phyloP scores from a whole-genome alignment of 2,888 invertebrate genomes.

The Dendrolimus houi region DNA sequence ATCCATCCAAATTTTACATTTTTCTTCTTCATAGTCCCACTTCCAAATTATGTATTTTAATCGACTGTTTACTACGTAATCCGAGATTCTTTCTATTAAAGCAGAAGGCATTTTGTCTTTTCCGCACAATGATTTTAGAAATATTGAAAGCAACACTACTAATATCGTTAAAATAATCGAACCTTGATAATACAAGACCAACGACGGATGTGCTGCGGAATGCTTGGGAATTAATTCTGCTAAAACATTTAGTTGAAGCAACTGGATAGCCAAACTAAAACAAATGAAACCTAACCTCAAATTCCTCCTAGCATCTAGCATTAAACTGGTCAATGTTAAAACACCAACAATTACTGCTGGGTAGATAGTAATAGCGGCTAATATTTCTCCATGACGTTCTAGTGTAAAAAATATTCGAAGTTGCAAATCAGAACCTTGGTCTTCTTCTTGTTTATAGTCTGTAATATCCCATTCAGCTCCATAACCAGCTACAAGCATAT shows the following conservation, averaged over 20 bases:
- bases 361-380: neutral
- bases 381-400: neutral
- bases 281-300: neutral
- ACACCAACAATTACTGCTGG: neutral
- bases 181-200: neutral
- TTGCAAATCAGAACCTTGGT: neutral
- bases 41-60: neutral
- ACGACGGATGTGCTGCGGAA: neutral
- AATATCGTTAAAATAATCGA: neutral
- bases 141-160: neutral
- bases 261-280: neutral
- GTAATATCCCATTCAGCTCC: neutral
- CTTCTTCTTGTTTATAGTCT: neutral
- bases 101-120: neutral
- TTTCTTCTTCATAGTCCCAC: neutral
- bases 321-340: neutral
- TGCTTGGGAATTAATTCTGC: neutral
- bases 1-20: neutral
- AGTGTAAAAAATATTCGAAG: neutral
- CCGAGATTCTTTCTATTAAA: neutral
- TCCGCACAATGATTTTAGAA: neutral
- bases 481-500: neutral
- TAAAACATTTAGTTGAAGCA: neutral
- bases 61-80: neutral
- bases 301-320: neutral